Base-by-base conservation (phyloP, 2,888 invertebrate species). In the Carterocephalus palaemon region DNA sequence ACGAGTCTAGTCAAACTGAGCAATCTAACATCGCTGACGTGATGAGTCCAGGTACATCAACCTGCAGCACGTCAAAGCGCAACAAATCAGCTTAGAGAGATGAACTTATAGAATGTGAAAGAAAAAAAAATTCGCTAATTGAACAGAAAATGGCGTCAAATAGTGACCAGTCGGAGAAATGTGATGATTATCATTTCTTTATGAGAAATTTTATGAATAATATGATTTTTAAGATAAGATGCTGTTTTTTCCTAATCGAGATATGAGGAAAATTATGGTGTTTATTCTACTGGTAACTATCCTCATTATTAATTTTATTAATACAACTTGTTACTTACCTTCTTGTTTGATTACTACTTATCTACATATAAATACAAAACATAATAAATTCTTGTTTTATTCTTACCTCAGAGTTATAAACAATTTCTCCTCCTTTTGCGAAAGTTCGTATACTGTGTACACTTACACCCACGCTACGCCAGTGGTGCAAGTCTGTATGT, bases 381-480 rank as follows among this genome's bases (percentile, higher is more conserved):
- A 37, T 49, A 46, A 4, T 46, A 49, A 48, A 48, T 46, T 49
- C 26, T 52, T 53, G 45, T 49, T 52, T 54, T 52, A 56, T 47
- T 49, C 52, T 52, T 53, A 53, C 51, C 51, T 56, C 43, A 50
- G 33, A 46, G 46, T 52, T 51, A 55, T 52, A 42, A 56, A 56
- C 31, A 52, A 51, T 54, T 53, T 56, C 49, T 54, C 52, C 33
- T 51, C 48, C 53, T 52, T 53, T 53, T 52, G 26, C 52, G 49
- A 51, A 53, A 53, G 48, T 53, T 49, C 10, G 51, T 49, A 50
- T 53, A n/a, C n/a, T n/a, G n/a, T n/a, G n/a, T n/a, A n/a, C n/a
- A n/a, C n/a, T n/a, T n/a, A n/a, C n/a, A n/a, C 31, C 15, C n/a
- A 68, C 13, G 39, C 62, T 48, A 48, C 54, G 67, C 13, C 37